Conservation (phyloP, 2,797 vertebrate genomes). For the Eurystomus glaucurus region DNA sequence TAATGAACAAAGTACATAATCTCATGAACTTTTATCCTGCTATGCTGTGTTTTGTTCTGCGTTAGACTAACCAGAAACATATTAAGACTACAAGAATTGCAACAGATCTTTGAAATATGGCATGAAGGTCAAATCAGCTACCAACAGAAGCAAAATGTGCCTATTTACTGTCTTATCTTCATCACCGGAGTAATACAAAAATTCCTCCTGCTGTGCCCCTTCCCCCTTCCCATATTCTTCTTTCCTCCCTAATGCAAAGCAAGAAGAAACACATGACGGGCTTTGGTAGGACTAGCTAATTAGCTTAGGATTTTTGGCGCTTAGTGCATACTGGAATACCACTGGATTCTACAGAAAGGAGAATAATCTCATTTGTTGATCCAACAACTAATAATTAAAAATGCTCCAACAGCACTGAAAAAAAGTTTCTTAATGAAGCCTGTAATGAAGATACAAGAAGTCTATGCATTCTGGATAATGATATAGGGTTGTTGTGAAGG, state of each 20-base stretch:
- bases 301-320: constrained; percentile 27
- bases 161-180: neutral
- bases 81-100: neutral
- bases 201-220: neutral
- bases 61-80: neutral
- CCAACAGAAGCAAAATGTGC: neutral
- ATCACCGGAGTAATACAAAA: neutral
- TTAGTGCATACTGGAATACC: constrained; percentile 24
- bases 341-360: constrained; percentile 25
- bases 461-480: neutral
- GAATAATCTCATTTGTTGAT: constrained; percentile 8
- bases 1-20: neutral
- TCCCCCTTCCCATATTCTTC: neutral
- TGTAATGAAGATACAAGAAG: neutral
- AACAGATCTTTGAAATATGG: neutral
- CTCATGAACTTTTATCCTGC: neutral
- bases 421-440: neutral
- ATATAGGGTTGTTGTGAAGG: neutral
- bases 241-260: constrained; percentile 25
- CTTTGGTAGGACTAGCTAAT: constrained; percentile 47
- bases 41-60: neutral
- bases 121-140: neutral
- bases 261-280: constrained; percentile 59
- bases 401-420: neutral
- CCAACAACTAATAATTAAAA: constrained; percentile 2